phyloP scores from a whole-genome alignment of 2,113 vertebrate genomes.

The Cricetomys ansorgei region DNA sequence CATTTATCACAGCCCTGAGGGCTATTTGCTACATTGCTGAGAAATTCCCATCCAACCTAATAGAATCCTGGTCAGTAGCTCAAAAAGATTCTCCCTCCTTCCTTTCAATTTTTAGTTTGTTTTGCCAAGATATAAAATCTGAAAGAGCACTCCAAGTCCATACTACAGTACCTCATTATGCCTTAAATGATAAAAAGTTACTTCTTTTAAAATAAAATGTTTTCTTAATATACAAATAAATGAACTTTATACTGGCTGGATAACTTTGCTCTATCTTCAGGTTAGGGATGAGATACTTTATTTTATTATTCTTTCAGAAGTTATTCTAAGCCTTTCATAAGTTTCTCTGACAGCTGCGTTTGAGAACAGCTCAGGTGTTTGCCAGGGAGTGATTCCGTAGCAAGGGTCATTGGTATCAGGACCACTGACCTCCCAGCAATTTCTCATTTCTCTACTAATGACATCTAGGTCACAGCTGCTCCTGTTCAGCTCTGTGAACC shows the following conservation, averaged over 20 bases:
- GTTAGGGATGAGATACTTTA: background rate
- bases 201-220: background rate
- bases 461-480: conserved; percentile 4
- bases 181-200: conserved; percentile 39
- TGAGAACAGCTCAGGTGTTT: background rate
- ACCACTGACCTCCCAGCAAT: background rate
- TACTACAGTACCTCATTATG: background rate
- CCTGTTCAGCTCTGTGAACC: background rate
- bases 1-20: conserved; percentile 44
- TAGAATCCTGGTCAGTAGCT: background rate
- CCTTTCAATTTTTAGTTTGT: background rate
- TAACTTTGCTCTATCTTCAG: background rate
- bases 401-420: background rate
- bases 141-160: background rate
- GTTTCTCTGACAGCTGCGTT: background rate
- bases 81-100: background rate
- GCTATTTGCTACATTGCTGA: background rate
- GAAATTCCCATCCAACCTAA: background rate
- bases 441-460: background rate
- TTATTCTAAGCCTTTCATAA: background rate
- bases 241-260: background rate
- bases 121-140: conserved; percentile 21
- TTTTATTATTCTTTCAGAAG: background rate
- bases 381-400: background rate
- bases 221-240: conserved; percentile 21